Percentiles rank a stretch among this genome's conserved stretches.
These are phyloP conservation scores for Nilaparvata lugens DNA, from an alignment of 1,140 invertebrate genomes.

Conservation along the genomic window DNA sequence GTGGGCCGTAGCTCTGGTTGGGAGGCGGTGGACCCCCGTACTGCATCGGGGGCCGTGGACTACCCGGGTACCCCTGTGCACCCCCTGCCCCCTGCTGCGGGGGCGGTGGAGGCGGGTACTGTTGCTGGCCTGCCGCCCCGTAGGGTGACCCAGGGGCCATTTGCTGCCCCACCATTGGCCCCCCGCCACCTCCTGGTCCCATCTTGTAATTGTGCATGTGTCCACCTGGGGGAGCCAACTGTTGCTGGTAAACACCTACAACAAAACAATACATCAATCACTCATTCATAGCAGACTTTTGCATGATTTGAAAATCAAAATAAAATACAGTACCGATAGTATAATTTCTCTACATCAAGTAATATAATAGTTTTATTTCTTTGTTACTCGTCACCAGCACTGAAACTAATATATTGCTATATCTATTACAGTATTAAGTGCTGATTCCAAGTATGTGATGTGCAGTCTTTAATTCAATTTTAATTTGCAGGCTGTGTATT, in stretches of 20 bases:
- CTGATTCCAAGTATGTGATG: too few species aligned
- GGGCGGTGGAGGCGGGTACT: slow-evolving; percentile 40
- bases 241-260: slow-evolving; percentile 46
- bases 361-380: too few species aligned
- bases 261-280: slow-evolving; percentile 21
- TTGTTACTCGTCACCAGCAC: too few species aligned
- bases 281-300: neutral
- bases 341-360: too few species aligned
- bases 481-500: too few species aligned
- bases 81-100: too few species aligned
- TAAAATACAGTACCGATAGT: too few species aligned
- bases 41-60: slow-evolving; percentile 39
- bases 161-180: slow-evolving; percentile 35
- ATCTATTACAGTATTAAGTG: too few species aligned
- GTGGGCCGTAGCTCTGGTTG: slow-evolving; percentile 40
- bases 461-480: too few species aligned
- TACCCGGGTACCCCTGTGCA: too few species aligned
- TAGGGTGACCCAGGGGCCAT: slow-evolving; percentile 40
- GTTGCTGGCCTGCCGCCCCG: slow-evolving; percentile 34
- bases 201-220: slow-evolving; percentile 51
- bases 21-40: slow-evolving; percentile 26
- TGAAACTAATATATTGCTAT: too few species aligned
- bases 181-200: slow-evolving; percentile 37
- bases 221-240: slow-evolving; percentile 46
- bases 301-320: too few species aligned